Percentiles rank a stretch among this genome's conserved stretches.
phyloP scores from a whole-genome alignment of 1,140 invertebrate genomes.

The Neuroterus valhalla region DNA sequence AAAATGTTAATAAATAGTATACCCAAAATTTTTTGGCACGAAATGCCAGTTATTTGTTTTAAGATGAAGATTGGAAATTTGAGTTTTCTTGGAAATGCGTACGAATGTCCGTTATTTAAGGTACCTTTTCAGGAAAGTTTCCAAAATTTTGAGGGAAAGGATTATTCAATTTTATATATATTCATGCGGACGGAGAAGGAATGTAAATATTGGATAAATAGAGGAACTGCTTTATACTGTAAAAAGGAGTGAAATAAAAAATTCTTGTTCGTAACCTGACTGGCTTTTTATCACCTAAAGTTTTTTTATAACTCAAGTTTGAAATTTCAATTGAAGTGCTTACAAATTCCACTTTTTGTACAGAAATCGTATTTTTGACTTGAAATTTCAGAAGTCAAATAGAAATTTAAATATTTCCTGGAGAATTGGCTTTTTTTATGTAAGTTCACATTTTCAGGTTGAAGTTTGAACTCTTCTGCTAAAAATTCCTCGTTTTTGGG shows the following conservation, averaged over 20 bases:
- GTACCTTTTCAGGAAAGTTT: conserved; percentile 84
- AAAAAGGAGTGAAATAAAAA: conserved; percentile 78
- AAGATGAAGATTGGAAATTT: conserved; percentile 75
- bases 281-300: too few relatives aligned
- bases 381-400: too few relatives aligned
- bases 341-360: too few relatives aligned
- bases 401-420: too few relatives aligned
- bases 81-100: conserved; percentile 76
- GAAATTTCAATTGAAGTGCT: too few relatives aligned
- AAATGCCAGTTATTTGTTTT: conserved; percentile 84
- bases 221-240: conserved; percentile 88
- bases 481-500: too few relatives aligned
- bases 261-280: too few relatives aligned
- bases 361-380: too few relatives aligned
- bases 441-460: too few relatives aligned
- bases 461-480: too few relatives aligned
- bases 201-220: conserved; percentile 87
- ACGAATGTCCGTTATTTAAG: conserved; percentile 87
- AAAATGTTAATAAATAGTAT: conserved; percentile 81
- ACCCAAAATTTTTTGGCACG: conserved; percentile 86
- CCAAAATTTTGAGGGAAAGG: conserved; percentile 81
- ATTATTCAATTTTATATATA: conserved; percentile 88
- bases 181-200: conserved; percentile 81
- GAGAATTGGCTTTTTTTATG: too few relatives aligned
- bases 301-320: too few relatives aligned